Conservation (phyloP, 2,113 vertebrate species). For the Trogon melanurus region DNA sequence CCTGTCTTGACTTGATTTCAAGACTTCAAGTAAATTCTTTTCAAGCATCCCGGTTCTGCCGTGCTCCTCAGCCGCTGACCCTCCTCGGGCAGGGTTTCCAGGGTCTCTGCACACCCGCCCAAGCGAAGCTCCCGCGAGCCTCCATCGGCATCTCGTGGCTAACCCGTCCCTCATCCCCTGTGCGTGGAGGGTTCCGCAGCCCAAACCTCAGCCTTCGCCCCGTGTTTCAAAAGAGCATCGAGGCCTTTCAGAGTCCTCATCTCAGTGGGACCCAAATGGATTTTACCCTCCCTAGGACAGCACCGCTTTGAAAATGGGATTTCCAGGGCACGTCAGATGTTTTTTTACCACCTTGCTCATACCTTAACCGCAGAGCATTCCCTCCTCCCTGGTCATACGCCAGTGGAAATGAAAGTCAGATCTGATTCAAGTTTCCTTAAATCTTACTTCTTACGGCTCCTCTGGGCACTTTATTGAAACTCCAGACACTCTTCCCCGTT, state of each 20-base stretch:
- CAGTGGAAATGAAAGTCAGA: constrained; percentile 42
- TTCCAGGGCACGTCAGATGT: not conserved
- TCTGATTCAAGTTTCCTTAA: constrained; percentile 47
- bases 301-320: not conserved
- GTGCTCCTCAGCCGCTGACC: accelerated
- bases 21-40: not conserved
- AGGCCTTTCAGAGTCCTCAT: not conserved
- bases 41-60: not conserved
- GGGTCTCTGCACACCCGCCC: accelerated
- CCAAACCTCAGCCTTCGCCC: not conserved
- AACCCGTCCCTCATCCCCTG: accelerated
- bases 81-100: accelerated
- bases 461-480: constrained; percentile 12
- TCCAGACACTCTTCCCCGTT: not conserved
- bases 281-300: not conserved
- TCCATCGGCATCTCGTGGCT: accelerated
- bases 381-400: not conserved
- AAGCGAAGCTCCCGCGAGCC: not conserved
- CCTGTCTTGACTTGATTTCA: not conserved
- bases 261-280: not conserved
- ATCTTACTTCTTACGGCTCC: constrained; percentile 33
- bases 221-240: accelerated
- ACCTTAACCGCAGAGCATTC: not conserved
- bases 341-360: not conserved
- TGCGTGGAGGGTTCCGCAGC: not conserved